Percentiles rank a stretch among this genome's conserved stretches.
Conservation (phyloP, 2,113 vertebrate species). For the Ctenomys sociabilis region DNA sequence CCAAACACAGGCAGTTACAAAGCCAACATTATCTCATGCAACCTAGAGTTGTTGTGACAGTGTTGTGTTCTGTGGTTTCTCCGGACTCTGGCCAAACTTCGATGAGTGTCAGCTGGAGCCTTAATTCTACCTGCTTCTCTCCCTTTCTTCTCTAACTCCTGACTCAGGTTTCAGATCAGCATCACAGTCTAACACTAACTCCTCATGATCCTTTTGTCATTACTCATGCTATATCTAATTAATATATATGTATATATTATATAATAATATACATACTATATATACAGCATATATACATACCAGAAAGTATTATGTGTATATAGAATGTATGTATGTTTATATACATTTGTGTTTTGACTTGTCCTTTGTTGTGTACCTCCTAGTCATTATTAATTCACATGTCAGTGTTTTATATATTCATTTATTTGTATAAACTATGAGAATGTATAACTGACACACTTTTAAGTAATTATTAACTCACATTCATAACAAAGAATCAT, state of each 20-base stretch:
- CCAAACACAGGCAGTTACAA: neutral
- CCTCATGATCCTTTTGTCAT: neutral
- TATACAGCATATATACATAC: neutral
- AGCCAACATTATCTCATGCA: neutral
- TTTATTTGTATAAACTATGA: neutral
- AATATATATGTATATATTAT: neutral
- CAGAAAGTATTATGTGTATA: neutral
- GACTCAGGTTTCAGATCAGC: neutral
- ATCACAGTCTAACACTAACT: neutral
- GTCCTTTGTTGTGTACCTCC: neutral
- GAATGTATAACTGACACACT: neutral
- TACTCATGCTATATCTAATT: neutral
- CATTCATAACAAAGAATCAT: neutral
- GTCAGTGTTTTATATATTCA: neutral
- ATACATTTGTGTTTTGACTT: neutral
- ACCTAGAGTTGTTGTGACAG: neutral
- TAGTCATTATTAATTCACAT: neutral
- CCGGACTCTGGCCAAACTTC: no score
- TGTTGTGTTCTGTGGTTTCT: neutral
- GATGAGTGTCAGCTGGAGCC: rapidly evolving
- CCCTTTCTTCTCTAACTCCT: neutral
- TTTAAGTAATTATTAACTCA: neutral
- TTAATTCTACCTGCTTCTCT: neutral
- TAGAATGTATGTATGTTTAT: neutral
- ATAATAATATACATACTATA: no score